Evolutionary conservation across 2,113 vertebrate genomes (phyloP).

Genomic region (Panthera tigris): DNA sequence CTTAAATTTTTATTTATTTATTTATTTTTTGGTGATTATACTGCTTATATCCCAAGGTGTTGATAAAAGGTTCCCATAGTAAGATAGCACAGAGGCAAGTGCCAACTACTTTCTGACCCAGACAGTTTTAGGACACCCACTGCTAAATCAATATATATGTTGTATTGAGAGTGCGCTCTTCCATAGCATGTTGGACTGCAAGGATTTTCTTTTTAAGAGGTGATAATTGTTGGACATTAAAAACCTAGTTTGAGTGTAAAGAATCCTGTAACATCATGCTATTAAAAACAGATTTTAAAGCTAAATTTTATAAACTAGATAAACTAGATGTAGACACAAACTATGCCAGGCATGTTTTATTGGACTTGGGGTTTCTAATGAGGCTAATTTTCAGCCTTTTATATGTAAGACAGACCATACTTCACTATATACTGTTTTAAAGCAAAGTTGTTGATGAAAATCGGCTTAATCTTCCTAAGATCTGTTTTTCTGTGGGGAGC

Average conservation of each 20-base stretch:
- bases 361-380: constrained; percentile 8
- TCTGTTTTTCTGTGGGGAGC: background rate
- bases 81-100: background rate
- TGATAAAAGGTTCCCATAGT: background rate
- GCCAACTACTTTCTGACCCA: background rate
- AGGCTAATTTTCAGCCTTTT: constrained; percentile 42
- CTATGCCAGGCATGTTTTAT: background rate
- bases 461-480: background rate
- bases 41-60: background rate
- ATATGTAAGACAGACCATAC: background rate
- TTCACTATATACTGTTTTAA: constrained; percentile 5
- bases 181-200: background rate
- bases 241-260: constrained; percentile 42
- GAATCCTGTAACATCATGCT: background rate
- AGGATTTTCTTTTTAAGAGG: background rate
- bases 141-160: background rate
- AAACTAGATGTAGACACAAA: background rate
- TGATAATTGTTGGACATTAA: constrained; percentile 1
- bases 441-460: background rate
- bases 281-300: constrained; percentile 18
- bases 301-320: background rate
- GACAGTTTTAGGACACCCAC: background rate
- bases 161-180: background rate
- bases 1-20: background rate
- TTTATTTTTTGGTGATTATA: background rate